phyloP scores from a whole-genome alignment of 2,797 vertebrate species.

The Melanotaenia maccullochi region DNA sequence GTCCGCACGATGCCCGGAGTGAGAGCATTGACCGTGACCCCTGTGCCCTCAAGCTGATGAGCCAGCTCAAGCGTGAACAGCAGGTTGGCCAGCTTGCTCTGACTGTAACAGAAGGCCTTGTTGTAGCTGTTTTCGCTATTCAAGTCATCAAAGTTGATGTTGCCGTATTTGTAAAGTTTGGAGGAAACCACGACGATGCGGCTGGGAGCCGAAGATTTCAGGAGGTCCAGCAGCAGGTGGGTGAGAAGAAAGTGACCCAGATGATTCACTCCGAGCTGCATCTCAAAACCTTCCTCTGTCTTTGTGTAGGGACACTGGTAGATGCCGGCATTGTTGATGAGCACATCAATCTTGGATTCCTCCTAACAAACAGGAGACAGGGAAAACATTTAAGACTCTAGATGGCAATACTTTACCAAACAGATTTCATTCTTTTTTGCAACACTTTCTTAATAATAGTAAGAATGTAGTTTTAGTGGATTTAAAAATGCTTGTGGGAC shows the following conservation, averaged over 20 bases:
- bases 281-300: constrained; percentile 94
- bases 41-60: constrained; percentile 85
- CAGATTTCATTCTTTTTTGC: background rate
- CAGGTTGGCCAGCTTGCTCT: constrained; percentile 95
- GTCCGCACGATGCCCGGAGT: constrained; percentile 94
- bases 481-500: background rate
- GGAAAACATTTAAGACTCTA: background rate
- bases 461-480: background rate
- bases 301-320: constrained; percentile 94
- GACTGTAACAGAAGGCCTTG: constrained; percentile 92
- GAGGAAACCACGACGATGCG: constrained; percentile 93
- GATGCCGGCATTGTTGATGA: constrained; percentile 95
- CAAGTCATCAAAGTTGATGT: constrained; percentile 93
- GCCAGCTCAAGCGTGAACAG: constrained; percentile 90
- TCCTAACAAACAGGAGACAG: constrained; percentile 62
- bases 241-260: constrained; percentile 97
- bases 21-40: constrained; percentile 90
- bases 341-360: constrained; percentile 88
- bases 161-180: constrained; percentile 94
- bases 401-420: background rate
- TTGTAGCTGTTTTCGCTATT: constrained; percentile 90
- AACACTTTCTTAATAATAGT: background rate
- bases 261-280: constrained; percentile 96
- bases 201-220: constrained; percentile 90
- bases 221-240: constrained; percentile 88